Evolutionary conservation across 2,113 vertebrate genomes (phyloP).

Genomic region (Penelope pileata): DNA sequence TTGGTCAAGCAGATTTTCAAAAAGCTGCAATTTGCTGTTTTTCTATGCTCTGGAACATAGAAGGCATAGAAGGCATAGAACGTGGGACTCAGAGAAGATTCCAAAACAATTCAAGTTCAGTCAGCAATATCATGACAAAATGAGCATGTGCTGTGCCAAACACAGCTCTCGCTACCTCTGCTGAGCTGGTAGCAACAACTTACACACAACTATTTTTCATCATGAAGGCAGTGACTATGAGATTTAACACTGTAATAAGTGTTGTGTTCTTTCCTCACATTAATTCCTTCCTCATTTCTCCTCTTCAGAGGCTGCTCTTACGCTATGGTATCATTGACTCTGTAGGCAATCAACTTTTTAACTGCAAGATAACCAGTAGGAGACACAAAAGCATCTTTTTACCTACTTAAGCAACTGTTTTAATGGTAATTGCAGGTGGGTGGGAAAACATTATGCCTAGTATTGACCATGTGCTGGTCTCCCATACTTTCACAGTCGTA

Average conservation of each 20-base stretch:
- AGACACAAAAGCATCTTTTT: background rate
- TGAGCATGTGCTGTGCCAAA: background rate
- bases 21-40: background rate
- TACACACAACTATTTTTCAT: background rate
- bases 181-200: background rate
- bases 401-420: background rate
- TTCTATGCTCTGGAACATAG: background rate
- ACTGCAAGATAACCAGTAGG: background rate
- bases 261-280: background rate
- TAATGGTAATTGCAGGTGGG: background rate
- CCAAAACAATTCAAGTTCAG: background rate
- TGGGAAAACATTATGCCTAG: background rate
- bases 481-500: background rate
- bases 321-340: background rate
- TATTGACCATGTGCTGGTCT: background rate
- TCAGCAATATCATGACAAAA: background rate
- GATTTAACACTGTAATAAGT: background rate
- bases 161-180: background rate
- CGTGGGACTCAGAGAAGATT: background rate
- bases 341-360: background rate
- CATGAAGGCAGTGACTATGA: background rate
- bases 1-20: background rate
- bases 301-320: background rate
- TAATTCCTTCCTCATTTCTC: background rate
- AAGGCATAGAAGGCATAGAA: too few species aligned